Evolutionary conservation across 1,140 invertebrate genomes (phyloP), one percentile per base, ranked within the genome.

Genomic region (Lasioglossum albipes): DNA sequence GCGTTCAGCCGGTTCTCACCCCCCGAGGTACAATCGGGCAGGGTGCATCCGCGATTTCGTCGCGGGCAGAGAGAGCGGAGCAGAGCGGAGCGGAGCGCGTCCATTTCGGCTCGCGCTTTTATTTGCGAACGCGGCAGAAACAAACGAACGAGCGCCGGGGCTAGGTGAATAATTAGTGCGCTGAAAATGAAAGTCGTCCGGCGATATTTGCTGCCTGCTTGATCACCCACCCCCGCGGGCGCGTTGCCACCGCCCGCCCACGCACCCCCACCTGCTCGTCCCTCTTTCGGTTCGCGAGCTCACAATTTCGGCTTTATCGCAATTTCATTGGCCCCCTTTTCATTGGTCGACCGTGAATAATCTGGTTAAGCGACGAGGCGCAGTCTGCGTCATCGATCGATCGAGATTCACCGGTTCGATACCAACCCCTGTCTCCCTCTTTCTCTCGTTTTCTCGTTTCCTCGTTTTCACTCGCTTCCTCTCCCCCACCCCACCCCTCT

Each of bases 171-270:
- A 90, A 90, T 90, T 90, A 90, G 87, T 88, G 87, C 82, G 86
- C 79, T 85, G 87, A 90, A 90, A 89, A 90, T 89, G 86, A 90
- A 90, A 89, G 88, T 90, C 83, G 89, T 85, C 88, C 84, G 86
- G 72, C 85, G 89, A 89, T 90, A 90, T 90, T 90, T 89, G 88
- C 86, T 85, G 84, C 75, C 79, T 72, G 82, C 70, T 65, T 68
- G 78, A 87, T 87, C 85, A 79, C 62, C 76, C 73, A n/a, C 42
- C 52, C 67, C 65, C 31, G 12, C 62, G 9, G 31, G 16, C 27
- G 62, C 62, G 13, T 13, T 65, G 31, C 41, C 71, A 22, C 20
- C 75, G 61, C 45, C 75, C 54, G 67, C 59, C 65, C 75, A 75
- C 57, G 36, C 36, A 36, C 69, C 52, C 52, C 49, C 27, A 9